Percentiles rank a stretch among this genome's conserved stretches.
Evolutionary conservation across 2,113 vertebrate genomes (phyloP).

Genomic region (Megaceryle torquata): DNA sequence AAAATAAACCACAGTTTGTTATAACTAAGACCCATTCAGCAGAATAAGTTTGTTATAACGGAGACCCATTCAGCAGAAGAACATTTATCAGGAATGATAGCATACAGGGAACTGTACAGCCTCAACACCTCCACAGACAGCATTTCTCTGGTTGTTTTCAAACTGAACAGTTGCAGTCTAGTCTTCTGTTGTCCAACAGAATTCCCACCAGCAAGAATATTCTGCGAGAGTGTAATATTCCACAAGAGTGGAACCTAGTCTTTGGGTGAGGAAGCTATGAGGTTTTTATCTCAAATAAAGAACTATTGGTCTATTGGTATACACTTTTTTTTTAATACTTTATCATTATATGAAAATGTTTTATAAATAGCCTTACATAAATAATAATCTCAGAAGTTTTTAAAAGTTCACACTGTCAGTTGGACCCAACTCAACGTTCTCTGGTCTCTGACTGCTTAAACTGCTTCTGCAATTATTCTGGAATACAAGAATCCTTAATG

Average conservation of each 20-base stretch:
- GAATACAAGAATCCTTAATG: conserved; percentile 43
- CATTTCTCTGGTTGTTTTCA: neutral
- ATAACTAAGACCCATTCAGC: conserved; percentile 45
- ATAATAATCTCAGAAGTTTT: conserved; percentile 35
- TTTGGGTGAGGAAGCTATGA: neutral
- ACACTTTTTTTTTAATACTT: neutral
- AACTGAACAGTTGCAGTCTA: neutral
- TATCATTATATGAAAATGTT: neutral
- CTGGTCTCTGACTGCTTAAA: neutral
- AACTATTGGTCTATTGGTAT: neutral
- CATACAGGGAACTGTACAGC: neutral
- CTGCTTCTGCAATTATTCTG: neutral
- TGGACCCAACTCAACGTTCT: neutral
- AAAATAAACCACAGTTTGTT: conserved; percentile 57
- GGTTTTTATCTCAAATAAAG: neutral
- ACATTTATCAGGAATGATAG: neutral
- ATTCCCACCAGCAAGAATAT: neutral
- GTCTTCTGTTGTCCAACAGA: neutral
- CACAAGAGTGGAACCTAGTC: accelerated
- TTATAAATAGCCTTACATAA: conserved; percentile 59
- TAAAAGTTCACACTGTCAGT: neutral
- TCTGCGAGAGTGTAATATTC: neutral
- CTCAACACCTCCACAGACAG: neutral
- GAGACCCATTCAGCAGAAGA: conserved; percentile 40
- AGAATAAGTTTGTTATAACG: conserved; percentile 6